Percentiles rank a stretch among this genome's conserved stretches.
phyloP scores from a whole-genome alignment of 1,140 invertebrate species.

The Cotesia glomerata region DNA sequence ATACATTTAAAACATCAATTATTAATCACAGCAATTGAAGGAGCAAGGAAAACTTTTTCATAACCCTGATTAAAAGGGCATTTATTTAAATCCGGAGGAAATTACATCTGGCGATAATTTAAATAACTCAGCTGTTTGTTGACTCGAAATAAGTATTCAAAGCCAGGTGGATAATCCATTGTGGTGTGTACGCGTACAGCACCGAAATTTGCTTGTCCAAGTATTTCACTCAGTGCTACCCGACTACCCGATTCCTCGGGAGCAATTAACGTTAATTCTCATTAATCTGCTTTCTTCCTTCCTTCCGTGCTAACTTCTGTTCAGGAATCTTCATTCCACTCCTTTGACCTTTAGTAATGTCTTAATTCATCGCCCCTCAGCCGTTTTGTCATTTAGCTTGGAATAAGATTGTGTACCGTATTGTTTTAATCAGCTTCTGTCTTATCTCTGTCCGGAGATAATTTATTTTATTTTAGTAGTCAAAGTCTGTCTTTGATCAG shows the following conservation, averaged over 20 bases:
- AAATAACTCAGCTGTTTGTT: constrained; percentile 54
- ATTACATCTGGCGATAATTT: constrained; percentile 39
- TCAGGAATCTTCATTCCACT: constrained; percentile 42
- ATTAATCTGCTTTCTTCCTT: constrained; percentile 51
- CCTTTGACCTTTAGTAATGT: constrained; percentile 48
- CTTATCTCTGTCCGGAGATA: too few relatives aligned
- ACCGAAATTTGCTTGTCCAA: too few relatives aligned
- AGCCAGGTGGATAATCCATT: constrained; percentile 12
- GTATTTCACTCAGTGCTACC: background rate
- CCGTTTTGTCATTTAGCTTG: constrained; percentile 44
- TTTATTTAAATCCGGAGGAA: too few relatives aligned
- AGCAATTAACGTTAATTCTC: constrained; percentile 56
- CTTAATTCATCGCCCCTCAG: constrained; percentile 28
- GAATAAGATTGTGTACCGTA: constrained; percentile 4
- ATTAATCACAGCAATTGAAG: too few relatives aligned
- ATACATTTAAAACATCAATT: too few relatives aligned
- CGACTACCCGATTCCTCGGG: constrained; percentile 6
- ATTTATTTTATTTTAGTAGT: too few relatives aligned
- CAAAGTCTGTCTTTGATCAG: too few relatives aligned
- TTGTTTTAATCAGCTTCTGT: constrained; percentile 23
- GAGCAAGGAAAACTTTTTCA: too few relatives aligned
- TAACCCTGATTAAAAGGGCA: too few relatives aligned
- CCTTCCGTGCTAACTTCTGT: too few relatives aligned
- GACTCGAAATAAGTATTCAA: constrained; percentile 51
- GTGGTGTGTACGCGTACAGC: background rate